These are phyloP conservation scores for Antitype chi DNA, from an alignment of 2,888 invertebrate genomes.

Conservation along the genomic window DNA sequence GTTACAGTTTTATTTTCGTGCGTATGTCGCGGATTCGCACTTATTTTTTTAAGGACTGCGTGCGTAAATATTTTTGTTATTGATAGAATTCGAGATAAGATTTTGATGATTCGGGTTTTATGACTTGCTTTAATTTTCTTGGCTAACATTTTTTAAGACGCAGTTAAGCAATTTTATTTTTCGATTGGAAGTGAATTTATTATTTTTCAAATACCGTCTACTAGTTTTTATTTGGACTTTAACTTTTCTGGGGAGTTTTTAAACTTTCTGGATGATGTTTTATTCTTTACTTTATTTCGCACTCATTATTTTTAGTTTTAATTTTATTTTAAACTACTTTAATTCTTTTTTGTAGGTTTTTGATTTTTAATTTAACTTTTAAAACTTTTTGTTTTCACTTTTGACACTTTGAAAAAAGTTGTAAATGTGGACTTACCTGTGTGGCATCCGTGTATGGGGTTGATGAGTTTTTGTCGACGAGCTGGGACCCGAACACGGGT, in stretches of 20 bases:
- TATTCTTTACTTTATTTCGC: neutral
- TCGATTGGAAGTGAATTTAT: neutral
- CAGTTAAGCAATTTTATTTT: neutral
- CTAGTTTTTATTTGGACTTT: neutral
- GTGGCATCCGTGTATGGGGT: constrained; percentile 99
- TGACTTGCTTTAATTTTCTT: constrained; percentile 33
- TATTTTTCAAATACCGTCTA: constrained; percentile 31
- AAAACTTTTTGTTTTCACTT: constrained; percentile 46
- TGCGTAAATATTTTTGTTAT: constrained; percentile 60
- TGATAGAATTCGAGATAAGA: constrained; percentile 54
- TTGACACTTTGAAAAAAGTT: constrained; percentile 45
- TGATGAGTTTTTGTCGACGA: constrained; percentile 96
- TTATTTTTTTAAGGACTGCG: constrained; percentile 40
- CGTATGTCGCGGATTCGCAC: constrained; percentile 48
- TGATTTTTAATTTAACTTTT: constrained; percentile 14
- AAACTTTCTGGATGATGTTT: neutral
- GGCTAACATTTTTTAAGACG: constrained; percentile 8
- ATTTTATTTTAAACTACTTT: neutral
- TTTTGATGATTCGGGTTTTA: constrained; percentile 29
- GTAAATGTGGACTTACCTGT: constrained; percentile 93
- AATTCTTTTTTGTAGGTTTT: neutral
- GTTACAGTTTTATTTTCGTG: constrained; percentile 51
- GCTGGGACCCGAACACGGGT: constrained; percentile 96
- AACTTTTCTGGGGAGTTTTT: neutral
- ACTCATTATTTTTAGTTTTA: neutral